Percentiles rank a stretch among this genome's conserved stretches.
Conservation (phyloP, 2,113 vertebrate genomes). For the Caloenas nicobarica region DNA sequence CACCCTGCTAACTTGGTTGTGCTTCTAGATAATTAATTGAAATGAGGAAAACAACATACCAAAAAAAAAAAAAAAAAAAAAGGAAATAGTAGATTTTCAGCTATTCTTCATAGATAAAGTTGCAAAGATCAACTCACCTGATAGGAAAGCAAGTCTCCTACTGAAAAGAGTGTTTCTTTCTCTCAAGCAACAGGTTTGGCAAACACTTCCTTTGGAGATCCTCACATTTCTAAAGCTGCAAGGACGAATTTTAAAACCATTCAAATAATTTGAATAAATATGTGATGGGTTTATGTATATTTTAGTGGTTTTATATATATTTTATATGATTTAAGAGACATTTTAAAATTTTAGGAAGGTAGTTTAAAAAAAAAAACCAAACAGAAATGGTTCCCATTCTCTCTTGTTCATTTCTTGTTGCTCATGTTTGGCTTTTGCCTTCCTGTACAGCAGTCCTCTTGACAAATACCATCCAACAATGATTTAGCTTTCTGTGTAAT, state of each 20-base stretch:
- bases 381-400: background rate
- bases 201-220: background rate
- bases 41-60: conserved; percentile 17
- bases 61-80: background rate
- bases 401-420: background rate
- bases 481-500: conserved; percentile 3
- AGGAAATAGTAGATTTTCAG: background rate
- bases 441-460: background rate
- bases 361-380: background rate
- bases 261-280: background rate
- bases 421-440: background rate
- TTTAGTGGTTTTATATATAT: background rate
- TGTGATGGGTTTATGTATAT: background rate
- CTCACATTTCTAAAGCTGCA: background rate
- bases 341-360: background rate
- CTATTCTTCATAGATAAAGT: background rate
- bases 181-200: background rate
- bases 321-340: background rate
- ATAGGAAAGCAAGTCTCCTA: background rate
- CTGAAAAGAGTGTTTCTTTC: background rate
- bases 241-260: background rate
- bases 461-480: background rate
- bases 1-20: conserved; percentile 52
- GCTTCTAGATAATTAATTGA: conserved; percentile 64
- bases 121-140: background rate